These are phyloP conservation scores for Monochamus alternatus DNA, from an alignment of 2,888 invertebrate genomes.

Conservation along the genomic window DNA sequence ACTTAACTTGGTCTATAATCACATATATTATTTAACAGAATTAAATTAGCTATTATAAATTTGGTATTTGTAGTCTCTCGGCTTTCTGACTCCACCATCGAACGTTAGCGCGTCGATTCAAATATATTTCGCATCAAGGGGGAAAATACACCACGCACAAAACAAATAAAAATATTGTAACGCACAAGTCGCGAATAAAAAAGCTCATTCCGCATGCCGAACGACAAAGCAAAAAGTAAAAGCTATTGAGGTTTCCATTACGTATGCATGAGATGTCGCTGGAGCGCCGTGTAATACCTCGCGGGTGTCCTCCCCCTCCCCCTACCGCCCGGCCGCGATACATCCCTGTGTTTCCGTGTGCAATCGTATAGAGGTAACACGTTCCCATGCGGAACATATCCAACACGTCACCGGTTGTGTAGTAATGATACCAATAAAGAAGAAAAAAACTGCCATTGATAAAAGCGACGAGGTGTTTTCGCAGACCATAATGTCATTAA, in stretches of 20 bases:
- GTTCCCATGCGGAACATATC: background rate
- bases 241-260: conserved; percentile 35
- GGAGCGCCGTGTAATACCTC: conserved; percentile 26
- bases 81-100: too few relatives aligned
- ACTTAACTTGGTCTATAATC: too few relatives aligned
- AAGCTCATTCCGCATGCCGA: conserved; percentile 23
- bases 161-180: conserved; percentile 30
- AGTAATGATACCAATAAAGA: too few relatives aligned
- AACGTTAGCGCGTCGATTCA: too few relatives aligned
- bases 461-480: too few relatives aligned
- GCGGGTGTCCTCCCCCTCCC: conserved; percentile 6
- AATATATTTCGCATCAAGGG: too few relatives aligned
- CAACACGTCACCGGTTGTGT: too few relatives aligned
- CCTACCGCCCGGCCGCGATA: background rate
- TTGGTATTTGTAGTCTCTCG: too few relatives aligned
- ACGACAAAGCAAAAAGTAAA: conserved; percentile 32
- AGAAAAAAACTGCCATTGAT: too few relatives aligned
- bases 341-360: conserved; percentile 15
- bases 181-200: conserved; percentile 12
- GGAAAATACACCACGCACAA: background rate
- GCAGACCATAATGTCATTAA: too few relatives aligned
- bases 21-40: too few relatives aligned
- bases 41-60: too few relatives aligned
- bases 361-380: conserved; percentile 16
- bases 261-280: conserved; percentile 38